Base-by-base conservation (phyloP, 64 coral and sea anemone genomes). In the Hydrozoanthus tunicans region DNA sequence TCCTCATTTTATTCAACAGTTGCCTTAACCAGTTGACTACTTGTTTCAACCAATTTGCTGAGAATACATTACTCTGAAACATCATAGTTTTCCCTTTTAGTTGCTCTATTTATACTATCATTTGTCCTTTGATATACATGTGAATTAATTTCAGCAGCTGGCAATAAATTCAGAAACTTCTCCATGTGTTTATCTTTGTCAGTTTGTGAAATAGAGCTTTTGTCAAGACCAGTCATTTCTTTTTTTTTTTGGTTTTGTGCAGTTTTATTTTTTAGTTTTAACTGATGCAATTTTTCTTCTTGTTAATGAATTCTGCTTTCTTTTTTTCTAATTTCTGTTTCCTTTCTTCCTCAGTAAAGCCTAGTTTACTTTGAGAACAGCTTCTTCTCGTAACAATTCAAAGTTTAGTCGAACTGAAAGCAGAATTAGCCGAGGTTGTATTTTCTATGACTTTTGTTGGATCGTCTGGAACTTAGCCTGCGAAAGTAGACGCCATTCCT, bases 341-440 rank as follows among this genome's bases (percentile, higher is more conserved):
- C 64, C 53, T 80, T 70, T 93, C 77, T 89, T 93, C 64, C 59
- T 93, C 67, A 59, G 69, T 14, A 74, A 64, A 80, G 7, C 52
- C 60, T 63, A 59, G 32, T 69, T 27, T 76, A 65, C 7, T 54
- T 78, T 76, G 13, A 86, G 53, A 86, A 52, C 74, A 57, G 25
- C 32, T 75, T 52, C 14, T 69, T 77, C 65, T 17, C 65, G 65
- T 17, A 69, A 69, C 65, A 17, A 17, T 69, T 69, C 77, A 32
- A 32, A 9, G 4, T 79, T 58, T 58, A 79, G 56, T 69, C 32
- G 32, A 43, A 43, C 32, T 43, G 32, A 43, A 43, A 43, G 32
- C 2, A 43, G 32, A 43, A 43, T 43, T 43, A 1, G 32, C 32
- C 32, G 32, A 43, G 32, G 32, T 43, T 43, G 2, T 43, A 43